Percentiles rank a stretch among this genome's conserved stretches.
Evolutionary conservation across 37 sponge, comb jelly and placozoan species (phyloP).

Genomic region (Cladorhizidae sp.): DNA sequence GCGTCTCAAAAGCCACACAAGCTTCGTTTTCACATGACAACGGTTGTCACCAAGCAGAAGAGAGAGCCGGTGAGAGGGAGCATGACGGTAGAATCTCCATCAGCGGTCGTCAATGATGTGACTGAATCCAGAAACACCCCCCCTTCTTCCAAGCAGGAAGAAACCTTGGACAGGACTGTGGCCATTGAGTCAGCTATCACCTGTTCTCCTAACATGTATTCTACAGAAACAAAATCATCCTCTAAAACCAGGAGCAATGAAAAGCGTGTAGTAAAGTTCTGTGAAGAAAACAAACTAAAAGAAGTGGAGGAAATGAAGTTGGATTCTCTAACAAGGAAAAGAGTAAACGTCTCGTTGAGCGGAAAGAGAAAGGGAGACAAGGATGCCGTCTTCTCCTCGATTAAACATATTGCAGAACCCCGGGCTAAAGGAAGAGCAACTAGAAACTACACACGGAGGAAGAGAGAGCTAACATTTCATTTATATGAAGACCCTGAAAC

Average conservation of each 20-base stretch:
- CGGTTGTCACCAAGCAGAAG: slow-evolving; percentile 39
- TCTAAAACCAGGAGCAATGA: too few relatives aligned
- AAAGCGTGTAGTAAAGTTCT: too few relatives aligned
- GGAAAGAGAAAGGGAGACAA: too few relatives aligned
- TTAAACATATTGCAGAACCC: background rate
- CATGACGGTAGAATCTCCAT: slow-evolving; percentile 29
- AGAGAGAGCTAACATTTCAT: slow-evolving; percentile 55
- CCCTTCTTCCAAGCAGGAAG: background rate
- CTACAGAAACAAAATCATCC: background rate
- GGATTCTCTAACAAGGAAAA: too few relatives aligned
- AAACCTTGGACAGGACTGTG: background rate
- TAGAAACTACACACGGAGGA: slow-evolving; percentile 30
- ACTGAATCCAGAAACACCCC: background rate
- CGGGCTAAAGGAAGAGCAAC: background rate
- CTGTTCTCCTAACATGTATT: slow-evolving; percentile 24
- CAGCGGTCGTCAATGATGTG: background rate
- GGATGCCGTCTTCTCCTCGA: too few relatives aligned
- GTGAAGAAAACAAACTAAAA: too few relatives aligned
- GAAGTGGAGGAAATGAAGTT: too few relatives aligned
- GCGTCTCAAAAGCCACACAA: slow-evolving; percentile 26
- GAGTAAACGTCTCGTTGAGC: too few relatives aligned
- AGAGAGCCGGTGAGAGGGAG: background rate
- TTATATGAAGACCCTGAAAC: slow-evolving; percentile 58
- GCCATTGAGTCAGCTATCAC: slow-evolving; percentile 8
- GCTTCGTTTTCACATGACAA: slow-evolving; percentile 60